Conservation (phyloP, 2,797 vertebrate species). For the Jordanella pulchra region DNA sequence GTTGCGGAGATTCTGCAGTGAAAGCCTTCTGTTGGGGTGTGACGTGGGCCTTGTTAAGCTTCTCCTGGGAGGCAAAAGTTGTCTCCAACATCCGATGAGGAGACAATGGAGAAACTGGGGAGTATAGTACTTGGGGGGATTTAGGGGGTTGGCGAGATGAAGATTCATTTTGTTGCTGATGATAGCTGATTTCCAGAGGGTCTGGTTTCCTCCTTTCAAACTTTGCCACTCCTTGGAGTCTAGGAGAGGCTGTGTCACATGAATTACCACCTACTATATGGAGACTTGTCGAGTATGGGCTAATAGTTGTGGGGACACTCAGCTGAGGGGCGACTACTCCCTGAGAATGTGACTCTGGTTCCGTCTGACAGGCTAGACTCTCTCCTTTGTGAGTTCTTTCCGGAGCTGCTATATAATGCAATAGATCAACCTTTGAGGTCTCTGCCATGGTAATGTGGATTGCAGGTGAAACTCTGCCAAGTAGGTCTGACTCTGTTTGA, state of each 20-base stretch:
- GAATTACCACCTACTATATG: slow-evolving; percentile 89
- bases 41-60: slow-evolving; percentile 96
- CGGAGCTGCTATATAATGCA: slow-evolving; percentile 96
- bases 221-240: slow-evolving; percentile 85
- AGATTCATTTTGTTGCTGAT: slow-evolving; percentile 85
- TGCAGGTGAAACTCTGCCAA: slow-evolving; percentile 90
- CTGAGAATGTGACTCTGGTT: slow-evolving; percentile 90
- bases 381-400: slow-evolving; percentile 95
- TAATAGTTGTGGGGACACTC: slow-evolving; percentile 90
- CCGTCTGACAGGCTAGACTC: slow-evolving; percentile 97
- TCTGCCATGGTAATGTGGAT: slow-evolving; percentile 95
- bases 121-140: slow-evolving; percentile 98
- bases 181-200: slow-evolving; percentile 96
- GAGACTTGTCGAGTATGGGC: slow-evolving; percentile 92
- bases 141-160: slow-evolving; percentile 92
- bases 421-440: slow-evolving; percentile 90
- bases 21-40: slow-evolving; percentile 98
- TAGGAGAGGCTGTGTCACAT: slow-evolving; percentile 76
- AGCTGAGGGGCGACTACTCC: slow-evolving; percentile 89
- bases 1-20: slow-evolving; percentile 87
- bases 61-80: slow-evolving; percentile 93
- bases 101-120: slow-evolving; percentile 95
- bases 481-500: slow-evolving; percentile 94
- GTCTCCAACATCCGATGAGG: slow-evolving; percentile 96
- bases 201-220: slow-evolving; percentile 97